A percentile compares a stretch with the other conserved stretches of the same genome.
These are phyloP conservation scores for Procavia capensis DNA, from an alignment of 2,113 vertebrate genomes.

Conservation along the genomic window DNA sequence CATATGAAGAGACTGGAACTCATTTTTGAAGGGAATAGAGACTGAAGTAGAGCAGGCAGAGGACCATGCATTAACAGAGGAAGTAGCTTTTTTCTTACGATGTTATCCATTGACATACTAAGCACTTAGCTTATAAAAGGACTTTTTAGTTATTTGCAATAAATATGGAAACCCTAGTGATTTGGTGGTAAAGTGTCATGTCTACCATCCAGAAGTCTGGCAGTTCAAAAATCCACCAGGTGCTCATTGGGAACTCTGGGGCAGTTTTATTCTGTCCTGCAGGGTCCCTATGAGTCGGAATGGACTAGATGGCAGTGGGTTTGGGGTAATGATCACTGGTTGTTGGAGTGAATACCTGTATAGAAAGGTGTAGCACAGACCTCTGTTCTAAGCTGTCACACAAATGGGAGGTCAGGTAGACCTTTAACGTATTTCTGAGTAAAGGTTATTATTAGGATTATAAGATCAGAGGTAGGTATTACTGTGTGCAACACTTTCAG, in stretches of 20 bases:
- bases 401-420: not conserved
- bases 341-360: not conserved
- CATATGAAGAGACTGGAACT: not conserved
- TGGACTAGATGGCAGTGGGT: no score
- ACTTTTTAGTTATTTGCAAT: slow-evolving; percentile 28
- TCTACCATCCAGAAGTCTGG: no score
- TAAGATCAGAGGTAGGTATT: slow-evolving; percentile 51
- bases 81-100: not conserved
- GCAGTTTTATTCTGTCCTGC: no score
- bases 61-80: not conserved
- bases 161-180: no score
- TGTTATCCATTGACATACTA: slow-evolving; percentile 10
- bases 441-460: slow-evolving; percentile 28
- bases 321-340: no score
- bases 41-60: not conserved
- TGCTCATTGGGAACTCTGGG: no score
- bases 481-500: not conserved
- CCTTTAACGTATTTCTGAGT: not conserved
- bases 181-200: no score
- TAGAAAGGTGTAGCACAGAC: not conserved
- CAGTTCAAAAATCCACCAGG: no score
- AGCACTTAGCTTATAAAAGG: not conserved
- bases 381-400: not conserved
- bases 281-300: no score
- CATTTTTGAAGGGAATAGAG: not conserved